These are phyloP conservation scores for Rallus crepitans DNA, from an alignment of 2,797 vertebrate species.

Conservation along the genomic window DNA sequence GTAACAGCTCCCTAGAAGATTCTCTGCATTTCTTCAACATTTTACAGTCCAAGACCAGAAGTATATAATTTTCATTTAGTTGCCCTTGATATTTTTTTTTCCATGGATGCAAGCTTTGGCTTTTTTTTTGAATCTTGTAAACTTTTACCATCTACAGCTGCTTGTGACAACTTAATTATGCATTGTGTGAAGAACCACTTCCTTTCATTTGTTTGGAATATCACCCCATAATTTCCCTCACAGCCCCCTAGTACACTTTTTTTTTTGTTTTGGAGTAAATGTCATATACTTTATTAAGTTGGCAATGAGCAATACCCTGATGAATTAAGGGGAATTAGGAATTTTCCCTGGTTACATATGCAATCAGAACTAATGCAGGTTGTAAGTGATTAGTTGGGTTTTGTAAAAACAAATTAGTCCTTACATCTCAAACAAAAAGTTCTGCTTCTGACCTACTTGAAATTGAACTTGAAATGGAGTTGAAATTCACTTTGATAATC, in stretches of 20 bases:
- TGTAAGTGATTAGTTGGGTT: background rate
- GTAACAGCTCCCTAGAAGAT: background rate
- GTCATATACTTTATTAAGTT: background rate
- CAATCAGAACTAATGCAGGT: background rate
- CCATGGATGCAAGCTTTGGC: background rate
- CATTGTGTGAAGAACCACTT: background rate
- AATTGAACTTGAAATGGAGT: background rate
- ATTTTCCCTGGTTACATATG: background rate
- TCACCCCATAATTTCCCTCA: background rate
- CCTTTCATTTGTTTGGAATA: background rate
- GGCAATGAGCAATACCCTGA: background rate
- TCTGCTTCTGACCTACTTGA: background rate
- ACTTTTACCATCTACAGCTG: background rate
- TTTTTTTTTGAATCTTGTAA: background rate
- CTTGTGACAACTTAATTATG: background rate
- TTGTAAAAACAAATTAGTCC: background rate
- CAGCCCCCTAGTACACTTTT: background rate
- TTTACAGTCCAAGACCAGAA: background rate
- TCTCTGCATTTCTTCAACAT: background rate
- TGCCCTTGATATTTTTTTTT: background rate
- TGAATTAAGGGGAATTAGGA: background rate
- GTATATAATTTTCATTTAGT: background rate
- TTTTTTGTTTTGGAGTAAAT: background rate
- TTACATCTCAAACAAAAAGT: accelerated
- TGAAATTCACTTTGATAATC: background rate